Conservation (phyloP, 2,888 invertebrate species). For the Isoperla grammatica region DNA sequence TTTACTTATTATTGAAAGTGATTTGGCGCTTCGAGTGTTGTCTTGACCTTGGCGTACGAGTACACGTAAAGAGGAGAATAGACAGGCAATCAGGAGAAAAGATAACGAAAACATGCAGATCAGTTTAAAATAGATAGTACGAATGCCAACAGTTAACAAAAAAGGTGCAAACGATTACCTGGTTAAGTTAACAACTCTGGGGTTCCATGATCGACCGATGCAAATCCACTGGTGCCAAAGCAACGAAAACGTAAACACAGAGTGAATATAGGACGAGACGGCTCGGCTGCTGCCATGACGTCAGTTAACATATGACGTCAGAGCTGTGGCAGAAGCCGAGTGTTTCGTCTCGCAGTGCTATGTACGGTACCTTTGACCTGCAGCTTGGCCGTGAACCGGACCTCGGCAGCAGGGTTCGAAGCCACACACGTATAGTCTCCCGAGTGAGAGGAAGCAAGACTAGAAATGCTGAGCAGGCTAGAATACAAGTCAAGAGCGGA, state of each 20-base stretch:
- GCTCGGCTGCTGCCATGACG: constrained; percentile 1
- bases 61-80: neutral
- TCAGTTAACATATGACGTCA: neutral
- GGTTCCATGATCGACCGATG: constrained; percentile 27
- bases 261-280: neutral
- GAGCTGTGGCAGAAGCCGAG: neutral
- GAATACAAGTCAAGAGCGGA: constrained; percentile 70
- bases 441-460: constrained; percentile 66
- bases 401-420: constrained; percentile 71
- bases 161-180: constrained; percentile 31
- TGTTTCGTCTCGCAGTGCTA: neutral
- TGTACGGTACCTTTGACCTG: constrained; percentile 70
- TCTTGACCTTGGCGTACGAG: neutral
- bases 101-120: constrained; percentile 22
- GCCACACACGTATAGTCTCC: constrained; percentile 75
- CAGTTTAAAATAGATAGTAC: constrained; percentile 16
- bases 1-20: too few relatives aligned
- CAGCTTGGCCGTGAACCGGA: constrained; percentile 71
- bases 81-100: too few relatives aligned
- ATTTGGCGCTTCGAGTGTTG: too few relatives aligned
- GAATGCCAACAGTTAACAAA: constrained; percentile 24
- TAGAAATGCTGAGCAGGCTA: constrained; percentile 71
- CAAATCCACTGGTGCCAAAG: constrained; percentile 52
- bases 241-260: constrained; percentile 41
- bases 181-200: constrained; percentile 27